These are phyloP conservation scores for Chitala chitala DNA, from an alignment of 2,113 vertebrate species.

Conservation along the genomic window DNA sequence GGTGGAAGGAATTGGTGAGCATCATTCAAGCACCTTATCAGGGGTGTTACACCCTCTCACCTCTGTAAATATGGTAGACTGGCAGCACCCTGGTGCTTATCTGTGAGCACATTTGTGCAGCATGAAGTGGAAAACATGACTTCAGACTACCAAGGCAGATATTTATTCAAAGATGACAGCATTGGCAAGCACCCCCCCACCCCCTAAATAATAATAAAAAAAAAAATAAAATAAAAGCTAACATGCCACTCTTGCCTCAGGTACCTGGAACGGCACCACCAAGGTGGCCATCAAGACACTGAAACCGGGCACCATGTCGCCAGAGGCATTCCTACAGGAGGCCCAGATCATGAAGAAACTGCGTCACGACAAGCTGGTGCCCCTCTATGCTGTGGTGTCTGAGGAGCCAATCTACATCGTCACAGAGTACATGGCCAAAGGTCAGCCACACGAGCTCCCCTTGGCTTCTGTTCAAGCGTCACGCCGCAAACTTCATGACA, in stretches of 20 bases:
- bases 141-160: too few relatives aligned
- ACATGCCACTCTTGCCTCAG: conserved; percentile 46
- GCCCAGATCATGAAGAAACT: conserved; percentile 97
- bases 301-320: conserved; percentile 93
- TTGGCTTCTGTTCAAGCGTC: background rate
- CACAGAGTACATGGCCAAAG: conserved; percentile 95
- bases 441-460: conserved; percentile 43
- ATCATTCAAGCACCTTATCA: too few relatives aligned
- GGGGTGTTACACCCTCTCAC: too few relatives aligned
- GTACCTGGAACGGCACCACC: conserved; percentile 93
- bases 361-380: conserved; percentile 88
- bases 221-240: too few relatives aligned
- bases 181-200: background rate
- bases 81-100: background rate
- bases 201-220: too few relatives aligned
- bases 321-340: conserved; percentile 91
- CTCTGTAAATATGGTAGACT: too few relatives aligned
- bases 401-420: conserved; percentile 94
- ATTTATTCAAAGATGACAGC: too few relatives aligned
- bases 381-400: conserved; percentile 87
- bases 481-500: too few relatives aligned
- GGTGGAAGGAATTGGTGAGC: too few relatives aligned
- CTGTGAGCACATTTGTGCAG: too few relatives aligned
- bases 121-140: too few relatives aligned
- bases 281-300: conserved; percentile 95